Conservation (phyloP, 92 coral and sea anemone genomes). For the Bergia sp. region DNA sequence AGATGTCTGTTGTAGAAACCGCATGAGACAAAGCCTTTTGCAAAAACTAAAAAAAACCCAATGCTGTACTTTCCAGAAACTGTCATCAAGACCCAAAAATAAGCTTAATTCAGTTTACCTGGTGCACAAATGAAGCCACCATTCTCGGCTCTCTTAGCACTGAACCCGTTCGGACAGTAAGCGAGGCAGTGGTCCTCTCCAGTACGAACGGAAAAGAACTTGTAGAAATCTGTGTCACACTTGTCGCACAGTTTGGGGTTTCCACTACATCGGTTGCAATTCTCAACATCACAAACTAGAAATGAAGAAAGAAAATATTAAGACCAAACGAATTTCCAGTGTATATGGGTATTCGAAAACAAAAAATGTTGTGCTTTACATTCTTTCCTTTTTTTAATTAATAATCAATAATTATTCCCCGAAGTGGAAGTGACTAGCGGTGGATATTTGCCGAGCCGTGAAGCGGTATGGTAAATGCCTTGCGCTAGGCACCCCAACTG, state of each 20-base stretch:
- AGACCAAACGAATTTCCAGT: neutral
- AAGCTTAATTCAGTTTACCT: neutral
- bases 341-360: neutral
- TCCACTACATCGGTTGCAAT: constrained; percentile 26
- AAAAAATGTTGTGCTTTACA: neutral
- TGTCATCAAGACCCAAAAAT: no score
- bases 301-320: neutral
- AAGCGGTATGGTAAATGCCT: no score
- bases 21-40: no score
- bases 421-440: no score
- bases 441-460: no score
- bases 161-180: constrained; percentile 39
- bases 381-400: neutral
- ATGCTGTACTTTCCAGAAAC: neutral
- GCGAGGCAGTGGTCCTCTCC: constrained; percentile 19
- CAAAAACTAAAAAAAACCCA: no score
- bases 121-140: constrained; percentile 33
- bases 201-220: constrained; percentile 30
- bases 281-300: constrained; percentile 33
- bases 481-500: no score
- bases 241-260: constrained; percentile 34
- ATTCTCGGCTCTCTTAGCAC: constrained; percentile 25
- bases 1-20: no score
- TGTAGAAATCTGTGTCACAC: constrained; percentile 36
- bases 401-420: no score